These are phyloP conservation scores for Disparrhopalites patrizii DNA, from an alignment of 2,888 invertebrate species.

Conservation along the genomic window DNA sequence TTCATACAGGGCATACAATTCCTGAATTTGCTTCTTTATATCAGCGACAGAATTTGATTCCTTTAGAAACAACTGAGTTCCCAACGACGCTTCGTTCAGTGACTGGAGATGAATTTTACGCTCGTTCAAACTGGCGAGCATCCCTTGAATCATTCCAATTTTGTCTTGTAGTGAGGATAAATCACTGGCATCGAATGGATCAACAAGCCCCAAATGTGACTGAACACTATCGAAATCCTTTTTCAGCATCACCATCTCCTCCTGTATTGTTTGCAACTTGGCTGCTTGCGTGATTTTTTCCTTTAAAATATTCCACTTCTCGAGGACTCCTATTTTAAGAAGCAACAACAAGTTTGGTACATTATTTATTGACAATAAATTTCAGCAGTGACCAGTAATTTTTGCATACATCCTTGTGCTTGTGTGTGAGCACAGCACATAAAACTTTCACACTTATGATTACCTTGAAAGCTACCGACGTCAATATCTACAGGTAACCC, in stretches of 20 bases:
- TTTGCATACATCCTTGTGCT: no score
- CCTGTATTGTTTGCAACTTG: slow-evolving; percentile 44
- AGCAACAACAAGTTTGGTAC: slow-evolving; percentile 4
- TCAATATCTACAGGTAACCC: slow-evolving; percentile 42
- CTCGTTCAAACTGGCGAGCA: slow-evolving; percentile 37
- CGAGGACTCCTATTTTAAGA: slow-evolving; percentile 33
- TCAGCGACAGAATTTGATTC: slow-evolving; percentile 37
- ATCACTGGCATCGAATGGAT: slow-evolving; percentile 44
- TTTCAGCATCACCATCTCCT: slow-evolving; percentile 43
- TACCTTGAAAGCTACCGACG: slow-evolving; percentile 43
- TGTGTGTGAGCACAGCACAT: background rate
- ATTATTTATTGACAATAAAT: background rate
- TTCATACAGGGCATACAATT: slow-evolving; percentile 47
- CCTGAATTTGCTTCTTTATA: slow-evolving; percentile 44
- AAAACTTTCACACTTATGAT: background rate
- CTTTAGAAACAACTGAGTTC: slow-evolving; percentile 40
- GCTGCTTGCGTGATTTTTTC: slow-evolving; percentile 44
- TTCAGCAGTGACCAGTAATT: no score
- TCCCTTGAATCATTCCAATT: slow-evolving; percentile 40
- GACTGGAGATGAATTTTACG: slow-evolving; percentile 43
- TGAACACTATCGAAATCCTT: slow-evolving; percentile 44
- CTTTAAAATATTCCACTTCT: slow-evolving; percentile 43
- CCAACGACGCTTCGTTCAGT: slow-evolving; percentile 44
- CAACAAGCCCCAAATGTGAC: slow-evolving; percentile 38
- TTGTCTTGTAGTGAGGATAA: slow-evolving; percentile 42